These are phyloP conservation scores for Timema podura DNA, from an alignment of 2,888 invertebrate species.

Conservation along the genomic window DNA sequence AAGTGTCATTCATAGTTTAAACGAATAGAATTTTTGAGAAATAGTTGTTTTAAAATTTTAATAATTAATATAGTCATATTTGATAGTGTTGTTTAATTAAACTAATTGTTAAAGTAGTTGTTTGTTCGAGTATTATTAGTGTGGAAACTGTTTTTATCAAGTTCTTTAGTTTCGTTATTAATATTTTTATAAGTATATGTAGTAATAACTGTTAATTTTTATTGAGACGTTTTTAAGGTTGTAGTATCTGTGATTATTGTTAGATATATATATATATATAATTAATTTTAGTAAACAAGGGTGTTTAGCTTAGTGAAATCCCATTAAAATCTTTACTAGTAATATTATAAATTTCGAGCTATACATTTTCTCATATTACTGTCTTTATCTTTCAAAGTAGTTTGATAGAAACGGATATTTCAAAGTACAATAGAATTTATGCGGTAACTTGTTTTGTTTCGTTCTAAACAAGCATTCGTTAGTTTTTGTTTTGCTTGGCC, in stretches of 20 bases:
- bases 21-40: constrained; percentile 2
- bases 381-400: too few species aligned
- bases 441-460: too few species aligned
- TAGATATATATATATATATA: too few species aligned
- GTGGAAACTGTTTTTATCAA: neutral
- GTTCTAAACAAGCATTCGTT: too few species aligned
- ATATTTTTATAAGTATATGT: constrained; percentile 12
- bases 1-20: neutral
- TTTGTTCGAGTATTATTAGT: neutral
- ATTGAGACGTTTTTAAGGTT: neutral
- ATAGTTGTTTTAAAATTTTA: neutral
- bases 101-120: neutral
- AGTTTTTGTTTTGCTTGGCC: neutral
- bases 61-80: neutral
- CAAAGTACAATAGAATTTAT: too few species aligned
- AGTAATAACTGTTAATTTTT: constrained; percentile 5
- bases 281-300: too few species aligned
- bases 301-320: too few species aligned
- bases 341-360: too few species aligned
- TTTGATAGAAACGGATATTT: too few species aligned
- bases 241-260: too few species aligned
- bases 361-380: too few species aligned
- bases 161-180: neutral
- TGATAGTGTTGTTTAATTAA: neutral
- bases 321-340: too few species aligned